Base-by-base conservation (phyloP, 2,888 invertebrate genomes). In the Cylindroiulus punctatus region DNA sequence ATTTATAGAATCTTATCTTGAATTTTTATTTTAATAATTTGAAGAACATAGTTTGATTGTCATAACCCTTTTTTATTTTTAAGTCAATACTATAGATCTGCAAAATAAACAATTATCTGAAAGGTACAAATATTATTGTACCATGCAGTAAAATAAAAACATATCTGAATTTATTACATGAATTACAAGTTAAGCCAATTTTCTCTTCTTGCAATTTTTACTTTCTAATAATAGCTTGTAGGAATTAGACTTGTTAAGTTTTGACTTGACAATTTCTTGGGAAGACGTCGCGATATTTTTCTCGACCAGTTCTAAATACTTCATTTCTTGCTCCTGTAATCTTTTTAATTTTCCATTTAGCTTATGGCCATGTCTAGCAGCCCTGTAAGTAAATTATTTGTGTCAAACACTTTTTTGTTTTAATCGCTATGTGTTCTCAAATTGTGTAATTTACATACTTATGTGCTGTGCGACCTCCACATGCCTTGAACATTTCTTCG, bases 261-360 rank as follows among this genome's bases (percentile, higher is more conserved):
- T 76, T 76, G 22, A 14, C 30, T 30, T 76, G 26, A 22, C 14
- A 76, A 14, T 30, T 76, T 76, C 30, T 76, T 30, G 10, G 30
- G 30, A 1, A 7, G 76, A 26, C 10, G 3, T 30, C 12, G 3
- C 17, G 10, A 14, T 22, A 2, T 30, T 17, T 76, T 76, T 76
- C 30, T 76, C 30, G 12, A 3, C 30, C 17, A 30, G 14, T 76
- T 40, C 40, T n/a, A 83, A 83, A 83, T 83, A 30, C 76, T 76
- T 76, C 30, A 14, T 76, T 30, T 83, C 83, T 40, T 83, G 83
- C 32, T 83, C 83, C 12, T 83, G 12, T 26, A 83, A 44, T 22
- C 83, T 83, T 83, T 83, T 10, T 22, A 83, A 19, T 44, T 83
- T 83, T n/a, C 83, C 83, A 44, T 19, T 83, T 17, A 83, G n/a